Base-by-base conservation (phyloP, 1,140 invertebrate genomes). In the Heterodera carotae region DNA sequence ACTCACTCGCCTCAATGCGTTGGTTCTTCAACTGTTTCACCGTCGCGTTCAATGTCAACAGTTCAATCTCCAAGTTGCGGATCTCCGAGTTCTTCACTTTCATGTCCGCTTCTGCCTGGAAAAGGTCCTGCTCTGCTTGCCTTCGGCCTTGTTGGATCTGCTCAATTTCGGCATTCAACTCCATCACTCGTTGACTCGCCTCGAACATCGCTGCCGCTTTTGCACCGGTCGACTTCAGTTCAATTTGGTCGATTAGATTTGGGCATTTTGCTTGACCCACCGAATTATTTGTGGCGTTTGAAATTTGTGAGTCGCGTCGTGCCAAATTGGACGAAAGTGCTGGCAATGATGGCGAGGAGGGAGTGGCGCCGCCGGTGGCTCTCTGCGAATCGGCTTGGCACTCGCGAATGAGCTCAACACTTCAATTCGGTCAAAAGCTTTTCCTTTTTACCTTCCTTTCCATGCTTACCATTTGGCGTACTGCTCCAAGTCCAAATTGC, bases 21-120 rank as follows among this genome's bases (percentile, higher is more conserved):
- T 99, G 96, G 89, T 93, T 94, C 89, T 97, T 95, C 82, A 99
- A 90, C 88, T 99, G 96, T 89, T 95, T 96, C 27, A 98, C 88
- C 18, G 96, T 98, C 25, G 94, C 93, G 74, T 93, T 92, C 75
- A 98, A 90, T 0, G 95, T 95, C 86, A 97, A 94, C 43, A 77
- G 66, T 33, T 73, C 79, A 34, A 82, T 74, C 53, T 84, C 82
- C 7, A 82, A 25, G 67, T 84, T 84, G 43, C 83, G 82, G 25
- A 84, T 80, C 59, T 85, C 83, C 25, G 81, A 69, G 39, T 81
- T 83, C 67, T 84, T 84, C 29, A 84, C 80, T 22, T 77, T 80
- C 12, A 76, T 81, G 59, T 84, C 82, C 2, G 82, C 82, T 33
- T 84, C 82, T n/a, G 84, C 27, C 60, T 84, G 82, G 25, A 75